Evolutionary conservation across 2,888 invertebrate genomes (phyloP).

Genomic region (Andrena dorsata): DNA sequence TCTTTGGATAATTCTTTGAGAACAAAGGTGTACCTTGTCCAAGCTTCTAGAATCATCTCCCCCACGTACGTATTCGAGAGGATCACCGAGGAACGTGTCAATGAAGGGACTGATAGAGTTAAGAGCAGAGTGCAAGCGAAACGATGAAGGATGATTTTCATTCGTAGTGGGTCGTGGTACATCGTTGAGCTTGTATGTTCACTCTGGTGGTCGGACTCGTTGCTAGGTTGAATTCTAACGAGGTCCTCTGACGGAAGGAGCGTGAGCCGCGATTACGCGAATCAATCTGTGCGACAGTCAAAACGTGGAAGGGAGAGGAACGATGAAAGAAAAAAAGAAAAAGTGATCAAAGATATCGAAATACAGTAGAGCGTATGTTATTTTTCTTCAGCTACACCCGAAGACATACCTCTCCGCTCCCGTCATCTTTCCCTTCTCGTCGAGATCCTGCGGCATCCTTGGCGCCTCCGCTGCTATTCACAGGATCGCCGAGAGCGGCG

Average conservation of each 20-base stretch:
- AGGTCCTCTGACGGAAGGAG: constrained; percentile 6
- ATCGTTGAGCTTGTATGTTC: constrained; percentile 44
- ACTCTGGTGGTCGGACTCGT: constrained; percentile 16
- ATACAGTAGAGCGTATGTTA: no score
- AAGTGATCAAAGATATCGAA: constrained; percentile 1
- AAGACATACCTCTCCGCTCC: constrained; percentile 76
- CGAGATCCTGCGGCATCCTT: constrained; percentile 69
- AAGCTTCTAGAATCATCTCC: no score
- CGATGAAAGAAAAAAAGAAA: background rate
- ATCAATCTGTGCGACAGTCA: constrained; percentile 56
- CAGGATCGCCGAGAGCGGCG: constrained; percentile 60
- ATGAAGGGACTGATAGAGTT: constrained; percentile 24
- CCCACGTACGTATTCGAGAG: background rate
- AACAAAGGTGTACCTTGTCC: no score
- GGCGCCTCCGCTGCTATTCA: constrained; percentile 59
- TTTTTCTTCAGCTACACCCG: constrained; percentile 73
- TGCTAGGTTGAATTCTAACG: constrained; percentile 1
- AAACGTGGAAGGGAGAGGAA: constrained; percentile 25
- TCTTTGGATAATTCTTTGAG: no score
- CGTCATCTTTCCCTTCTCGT: constrained; percentile 74
- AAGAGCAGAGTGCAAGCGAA: constrained; percentile 8
- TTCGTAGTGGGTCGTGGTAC: constrained; percentile 31
- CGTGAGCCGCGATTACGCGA: constrained; percentile 45
- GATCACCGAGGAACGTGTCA: background rate
- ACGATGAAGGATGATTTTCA: constrained; percentile 34